Evolutionary conservation across 2,113 vertebrate species (phyloP).

Genomic region (Todiramphus saurophagus): DNA sequence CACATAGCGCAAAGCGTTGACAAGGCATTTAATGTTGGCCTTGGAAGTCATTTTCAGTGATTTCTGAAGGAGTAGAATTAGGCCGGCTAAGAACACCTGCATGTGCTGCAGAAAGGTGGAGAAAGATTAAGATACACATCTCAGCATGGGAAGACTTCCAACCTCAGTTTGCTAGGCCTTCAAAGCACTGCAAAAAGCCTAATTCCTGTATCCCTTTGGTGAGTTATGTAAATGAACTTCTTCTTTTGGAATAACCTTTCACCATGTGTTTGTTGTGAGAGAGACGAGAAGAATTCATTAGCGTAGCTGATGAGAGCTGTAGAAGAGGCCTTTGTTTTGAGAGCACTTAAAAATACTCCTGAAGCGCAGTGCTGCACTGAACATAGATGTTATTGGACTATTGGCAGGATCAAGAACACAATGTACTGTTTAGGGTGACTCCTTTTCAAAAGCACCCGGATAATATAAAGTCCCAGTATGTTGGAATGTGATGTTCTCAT

Average conservation of each 20-base stretch:
- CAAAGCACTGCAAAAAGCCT: slow-evolving; percentile 9
- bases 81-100: not conserved
- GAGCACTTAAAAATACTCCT: not conserved
- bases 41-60: not conserved
- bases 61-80: not conserved
- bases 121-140: not conserved
- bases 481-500: not conserved
- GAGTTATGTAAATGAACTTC: not conserved
- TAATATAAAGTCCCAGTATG: not conserved
- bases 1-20: not conserved
- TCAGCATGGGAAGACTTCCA: slow-evolving; percentile 9
- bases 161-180: slow-evolving; percentile 8
- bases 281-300: not conserved
- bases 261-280: not conserved
- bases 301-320: not conserved
- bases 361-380: not conserved
- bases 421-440: not conserved
- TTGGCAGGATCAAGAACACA: not conserved
- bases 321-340: not conserved
- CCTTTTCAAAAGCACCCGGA: not conserved
- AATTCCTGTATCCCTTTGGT: slow-evolving; percentile 3
- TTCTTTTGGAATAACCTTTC: not conserved
- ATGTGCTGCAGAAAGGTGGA: not conserved
- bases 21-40: not conserved
- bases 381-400: not conserved